Evolutionary conservation across 1,140 invertebrate genomes (phyloP).

Genomic region (Diabrotica virgifera): DNA sequence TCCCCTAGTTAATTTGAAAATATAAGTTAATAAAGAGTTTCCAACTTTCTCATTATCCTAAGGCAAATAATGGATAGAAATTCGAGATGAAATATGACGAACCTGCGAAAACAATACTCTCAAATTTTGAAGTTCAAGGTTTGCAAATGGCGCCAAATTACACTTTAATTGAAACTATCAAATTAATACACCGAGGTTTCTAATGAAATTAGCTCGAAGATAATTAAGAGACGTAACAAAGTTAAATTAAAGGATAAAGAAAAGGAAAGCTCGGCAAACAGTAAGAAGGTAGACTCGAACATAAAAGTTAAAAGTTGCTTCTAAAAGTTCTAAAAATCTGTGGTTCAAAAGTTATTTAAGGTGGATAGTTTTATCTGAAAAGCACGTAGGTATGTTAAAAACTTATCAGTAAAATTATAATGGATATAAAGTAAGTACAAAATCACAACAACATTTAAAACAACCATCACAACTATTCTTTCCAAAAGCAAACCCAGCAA

Average conservation of each 20-base stretch:
- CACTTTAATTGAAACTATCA: conserved; percentile 3
- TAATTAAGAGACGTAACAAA: not conserved
- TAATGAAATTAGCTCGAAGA: conserved; percentile 1
- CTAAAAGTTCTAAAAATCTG: no score
- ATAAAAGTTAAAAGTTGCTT: not conserved
- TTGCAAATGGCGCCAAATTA: not conserved
- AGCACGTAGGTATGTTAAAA: no score
- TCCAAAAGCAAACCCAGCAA: no score
- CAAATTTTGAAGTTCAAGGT: not conserved
- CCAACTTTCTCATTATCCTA: not conserved
- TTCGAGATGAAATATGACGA: not conserved
- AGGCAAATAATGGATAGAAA: not conserved
- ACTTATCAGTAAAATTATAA: no score
- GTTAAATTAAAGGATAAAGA: not conserved
- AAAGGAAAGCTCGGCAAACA: not conserved
- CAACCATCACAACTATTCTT: no score
- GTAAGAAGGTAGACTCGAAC: not conserved
- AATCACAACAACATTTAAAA: no score
- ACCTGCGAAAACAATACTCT: not conserved
- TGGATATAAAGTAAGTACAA: no score
- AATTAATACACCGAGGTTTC: not conserved
- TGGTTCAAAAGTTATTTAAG: no score
- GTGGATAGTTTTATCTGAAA: no score
- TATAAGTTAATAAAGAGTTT: not conserved
- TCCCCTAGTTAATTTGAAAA: not conserved